Percentiles rank a stretch among this genome's conserved stretches.
These are phyloP conservation scores for Naja naja DNA, from an alignment of 2,113 vertebrate species.

Conservation along the genomic window DNA sequence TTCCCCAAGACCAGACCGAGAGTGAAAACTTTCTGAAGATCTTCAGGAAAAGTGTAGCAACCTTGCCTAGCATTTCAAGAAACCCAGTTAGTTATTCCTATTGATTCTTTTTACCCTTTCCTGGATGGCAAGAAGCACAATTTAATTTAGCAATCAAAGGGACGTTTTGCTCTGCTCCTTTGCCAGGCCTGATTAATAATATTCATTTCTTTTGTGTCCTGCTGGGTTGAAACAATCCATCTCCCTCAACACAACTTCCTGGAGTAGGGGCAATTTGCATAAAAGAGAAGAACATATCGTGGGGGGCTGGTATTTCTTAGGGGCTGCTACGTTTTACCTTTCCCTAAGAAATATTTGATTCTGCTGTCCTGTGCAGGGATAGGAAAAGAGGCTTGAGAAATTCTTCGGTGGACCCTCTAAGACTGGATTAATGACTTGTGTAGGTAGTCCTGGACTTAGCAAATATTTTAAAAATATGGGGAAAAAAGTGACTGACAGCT, in stretches of 20 bases:
- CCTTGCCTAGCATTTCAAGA: not conserved
- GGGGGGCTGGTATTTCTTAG: slow-evolving; percentile 28
- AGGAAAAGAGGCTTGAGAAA: not conserved
- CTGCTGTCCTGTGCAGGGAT: slow-evolving; percentile 27
- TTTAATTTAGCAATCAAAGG: slow-evolving; percentile 34
- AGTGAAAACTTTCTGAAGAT: not conserved
- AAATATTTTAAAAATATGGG: not conserved
- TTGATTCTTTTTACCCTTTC: slow-evolving; percentile 37
- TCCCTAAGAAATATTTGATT: not conserved
- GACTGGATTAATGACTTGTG: not conserved
- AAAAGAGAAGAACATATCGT: slow-evolving; percentile 46
- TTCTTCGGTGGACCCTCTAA: not conserved
- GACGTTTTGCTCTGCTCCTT: slow-evolving; percentile 55
- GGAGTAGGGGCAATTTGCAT: slow-evolving; percentile 50
- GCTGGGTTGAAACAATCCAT: slow-evolving; percentile 62
- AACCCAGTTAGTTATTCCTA: not conserved
- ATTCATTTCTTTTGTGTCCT: slow-evolving; percentile 63
- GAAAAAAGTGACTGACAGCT: not conserved
- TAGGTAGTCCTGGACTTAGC: not conserved
- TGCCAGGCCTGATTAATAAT: slow-evolving; percentile 67
- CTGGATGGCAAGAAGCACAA: slow-evolving; percentile 46
- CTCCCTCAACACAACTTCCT: slow-evolving; percentile 50
- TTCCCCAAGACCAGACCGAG: not conserved
- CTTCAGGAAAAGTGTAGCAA: not conserved
- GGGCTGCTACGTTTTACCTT: slow-evolving; percentile 39